Evolutionary conservation across 2,888 invertebrate genomes (phyloP).

Genomic region (Tetanocera ferruginea): DNA sequence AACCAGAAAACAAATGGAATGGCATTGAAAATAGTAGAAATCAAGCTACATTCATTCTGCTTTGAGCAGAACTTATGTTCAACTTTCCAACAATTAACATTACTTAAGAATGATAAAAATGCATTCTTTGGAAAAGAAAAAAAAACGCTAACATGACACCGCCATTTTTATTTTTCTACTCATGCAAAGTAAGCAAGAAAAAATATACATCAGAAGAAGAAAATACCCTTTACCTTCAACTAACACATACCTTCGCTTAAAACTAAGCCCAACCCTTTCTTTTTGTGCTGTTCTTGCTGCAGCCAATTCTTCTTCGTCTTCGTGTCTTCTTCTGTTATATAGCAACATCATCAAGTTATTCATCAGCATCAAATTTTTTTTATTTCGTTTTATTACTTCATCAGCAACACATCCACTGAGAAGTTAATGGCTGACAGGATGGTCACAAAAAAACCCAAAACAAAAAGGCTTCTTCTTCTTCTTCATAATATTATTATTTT

Average conservation of each 20-base stretch:
- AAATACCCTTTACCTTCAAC: not conserved
- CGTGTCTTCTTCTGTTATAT: constrained; percentile 4
- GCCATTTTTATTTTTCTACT: not conserved
- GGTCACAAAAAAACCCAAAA: constrained; percentile 8
- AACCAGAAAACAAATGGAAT: too few species aligned
- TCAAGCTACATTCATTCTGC: too few species aligned
- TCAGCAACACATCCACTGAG: not conserved
- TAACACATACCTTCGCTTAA: not conserved
- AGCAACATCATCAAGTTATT: constrained; percentile 18
- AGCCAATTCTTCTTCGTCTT: not conserved
- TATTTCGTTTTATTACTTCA: constrained; percentile 18
- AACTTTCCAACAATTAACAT: too few species aligned
- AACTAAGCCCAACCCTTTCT: not conserved
- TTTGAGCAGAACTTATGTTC: too few species aligned
- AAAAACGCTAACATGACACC: not conserved
- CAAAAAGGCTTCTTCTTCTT: not conserved
- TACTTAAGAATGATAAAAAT: too few species aligned
- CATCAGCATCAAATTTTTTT: constrained; percentile 10
- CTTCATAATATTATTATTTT: too few species aligned
- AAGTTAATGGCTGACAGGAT: constrained; percentile 25
- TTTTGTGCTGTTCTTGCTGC: not conserved
- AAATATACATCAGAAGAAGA: not conserved
- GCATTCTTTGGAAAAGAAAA: not conserved
- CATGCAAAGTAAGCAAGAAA: not conserved
- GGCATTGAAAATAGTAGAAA: too few species aligned